Conservation (phyloP, 2,797 vertebrate species). For the Anguilla anguilla region DNA sequence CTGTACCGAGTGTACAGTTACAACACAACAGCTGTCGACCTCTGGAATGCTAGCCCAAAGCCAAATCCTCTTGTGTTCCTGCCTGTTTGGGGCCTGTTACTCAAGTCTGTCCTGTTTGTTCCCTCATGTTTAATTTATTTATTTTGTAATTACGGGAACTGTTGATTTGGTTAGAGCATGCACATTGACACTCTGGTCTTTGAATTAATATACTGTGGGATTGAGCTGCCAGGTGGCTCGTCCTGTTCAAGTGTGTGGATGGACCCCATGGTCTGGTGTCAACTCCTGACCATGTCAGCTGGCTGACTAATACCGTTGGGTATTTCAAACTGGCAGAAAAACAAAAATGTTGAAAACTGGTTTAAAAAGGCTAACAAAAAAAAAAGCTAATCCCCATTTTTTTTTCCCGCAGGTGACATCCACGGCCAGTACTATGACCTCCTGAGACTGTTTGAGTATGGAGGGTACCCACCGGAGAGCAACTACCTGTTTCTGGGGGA, state of each 20-base stretch:
- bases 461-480: constrained; percentile 96
- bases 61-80: neutral
- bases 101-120: constrained; percentile 11
- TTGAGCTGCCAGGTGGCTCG: neutral
- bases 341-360: neutral
- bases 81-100: neutral
- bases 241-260: neutral
- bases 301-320: neutral
- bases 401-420: constrained; percentile 84
- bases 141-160: neutral
- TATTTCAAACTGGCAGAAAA: neutral
- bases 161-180: neutral
- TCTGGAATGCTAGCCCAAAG: neutral
- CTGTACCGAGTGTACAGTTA: neutral
- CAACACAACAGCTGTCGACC: neutral
- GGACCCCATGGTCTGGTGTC: neutral
- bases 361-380: neutral
- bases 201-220: neutral
- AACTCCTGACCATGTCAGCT: neutral
- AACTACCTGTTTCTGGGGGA: constrained; percentile 98
- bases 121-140: neutral
- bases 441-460: constrained; percentile 96
- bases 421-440: constrained; percentile 98
- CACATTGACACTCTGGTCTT: neutral
- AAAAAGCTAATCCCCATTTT: neutral